A percentile compares a stretch with the other conserved stretches of the same genome.
Conservation (phyloP, 2,888 invertebrate genomes). For the Griposia aprilina region DNA sequence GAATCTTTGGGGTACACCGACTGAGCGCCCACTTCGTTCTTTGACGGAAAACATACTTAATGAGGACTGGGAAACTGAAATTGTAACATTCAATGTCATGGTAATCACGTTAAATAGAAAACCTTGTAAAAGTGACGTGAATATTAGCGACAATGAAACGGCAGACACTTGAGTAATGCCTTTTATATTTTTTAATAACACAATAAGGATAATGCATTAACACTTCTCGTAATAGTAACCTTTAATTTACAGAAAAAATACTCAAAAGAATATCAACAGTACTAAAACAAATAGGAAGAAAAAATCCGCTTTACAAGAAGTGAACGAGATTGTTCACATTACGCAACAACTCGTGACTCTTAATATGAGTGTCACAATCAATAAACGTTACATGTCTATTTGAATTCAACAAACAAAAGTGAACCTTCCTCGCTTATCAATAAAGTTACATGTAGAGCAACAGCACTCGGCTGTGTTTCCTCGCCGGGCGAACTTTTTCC, state of each 20-base stretch:
- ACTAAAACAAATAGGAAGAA: constrained; percentile 56
- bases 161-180: background rate
- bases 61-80: constrained; percentile 32
- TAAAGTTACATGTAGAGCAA: constrained; percentile 71
- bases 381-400: constrained; percentile 80
- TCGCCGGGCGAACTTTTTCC: constrained; percentile 80
- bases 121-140: background rate
- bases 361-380: constrained; percentile 79
- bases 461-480: constrained; percentile 64
- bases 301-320: constrained; percentile 77
- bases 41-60: constrained; percentile 39
- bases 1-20: constrained; percentile 56
- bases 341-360: constrained; percentile 90
- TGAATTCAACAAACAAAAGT: constrained; percentile 69
- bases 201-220: constrained; percentile 26
- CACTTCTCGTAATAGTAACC: constrained; percentile 28
- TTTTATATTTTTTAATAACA: constrained; percentile 14
- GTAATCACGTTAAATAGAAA: constrained; percentile 18
- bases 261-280: constrained; percentile 3
- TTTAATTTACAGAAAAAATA: constrained; percentile 10
- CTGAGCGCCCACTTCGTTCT: constrained; percentile 45
- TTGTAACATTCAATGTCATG: constrained; percentile 30
- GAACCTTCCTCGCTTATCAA: constrained; percentile 67
- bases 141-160: background rate
- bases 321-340: constrained; percentile 83